Conservation (phyloP, 2,113 vertebrate genomes). For the Meriones unguiculatus region DNA sequence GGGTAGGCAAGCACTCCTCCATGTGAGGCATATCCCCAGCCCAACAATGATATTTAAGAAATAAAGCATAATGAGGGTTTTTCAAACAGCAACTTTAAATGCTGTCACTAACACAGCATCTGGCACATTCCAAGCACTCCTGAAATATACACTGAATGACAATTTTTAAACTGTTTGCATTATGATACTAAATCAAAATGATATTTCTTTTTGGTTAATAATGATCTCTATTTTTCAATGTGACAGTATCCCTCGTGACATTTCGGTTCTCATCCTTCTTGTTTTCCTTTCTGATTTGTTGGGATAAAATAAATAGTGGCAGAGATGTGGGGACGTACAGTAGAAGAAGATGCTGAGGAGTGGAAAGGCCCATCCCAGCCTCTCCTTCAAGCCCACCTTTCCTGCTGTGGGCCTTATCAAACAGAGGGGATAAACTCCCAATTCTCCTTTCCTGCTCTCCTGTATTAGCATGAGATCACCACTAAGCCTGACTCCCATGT, state of each 20-base stretch:
- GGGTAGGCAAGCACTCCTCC: not conserved
- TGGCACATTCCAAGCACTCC: not conserved
- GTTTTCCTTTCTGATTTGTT: not conserved
- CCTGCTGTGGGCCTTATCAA: not conserved
- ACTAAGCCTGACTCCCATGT: not conserved
- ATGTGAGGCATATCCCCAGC: not conserved
- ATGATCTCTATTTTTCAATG: not conserved
- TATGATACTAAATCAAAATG: not conserved
- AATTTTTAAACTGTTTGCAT: not conserved
- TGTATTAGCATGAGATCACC: not conserved
- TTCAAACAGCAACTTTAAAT: not conserved
- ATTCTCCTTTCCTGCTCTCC: not conserved
- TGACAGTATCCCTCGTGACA: not conserved
- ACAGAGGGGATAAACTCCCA: rapidly evolving
- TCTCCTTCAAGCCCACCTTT: not conserved
- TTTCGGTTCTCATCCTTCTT: not conserved
- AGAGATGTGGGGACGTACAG: rapidly evolving
- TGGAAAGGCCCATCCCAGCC: not conserved
- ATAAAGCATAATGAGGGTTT: not conserved
- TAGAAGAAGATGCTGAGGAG: not conserved
- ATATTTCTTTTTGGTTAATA: not conserved
- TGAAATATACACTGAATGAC: not conserved
- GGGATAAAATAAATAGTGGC: not conserved
- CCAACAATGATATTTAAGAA: not conserved
- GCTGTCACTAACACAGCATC: not conserved